These are phyloP conservation scores for Sicus ferrugineus DNA, from an alignment of 2,888 invertebrate genomes.

Conservation along the genomic window DNA sequence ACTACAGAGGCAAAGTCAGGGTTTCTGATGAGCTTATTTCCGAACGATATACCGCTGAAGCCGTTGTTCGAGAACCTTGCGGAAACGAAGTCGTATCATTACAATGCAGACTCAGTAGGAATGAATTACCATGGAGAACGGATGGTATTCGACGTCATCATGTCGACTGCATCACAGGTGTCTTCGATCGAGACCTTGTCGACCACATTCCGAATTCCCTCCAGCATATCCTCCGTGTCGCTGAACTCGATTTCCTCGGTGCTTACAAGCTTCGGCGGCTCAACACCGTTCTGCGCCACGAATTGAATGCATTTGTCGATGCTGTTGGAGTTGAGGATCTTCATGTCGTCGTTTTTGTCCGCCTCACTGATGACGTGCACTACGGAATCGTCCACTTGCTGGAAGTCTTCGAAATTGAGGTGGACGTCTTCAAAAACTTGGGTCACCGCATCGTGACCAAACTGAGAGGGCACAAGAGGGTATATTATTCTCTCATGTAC, in stretches of 20 bases:
- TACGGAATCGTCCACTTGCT: constrained; percentile 44
- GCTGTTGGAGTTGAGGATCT: constrained; percentile 38
- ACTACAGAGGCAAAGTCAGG: neutral
- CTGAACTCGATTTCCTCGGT: constrained; percentile 74
- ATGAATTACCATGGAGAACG: constrained; percentile 52
- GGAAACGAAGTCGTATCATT: constrained; percentile 5
- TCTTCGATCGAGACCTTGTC: constrained; percentile 67
- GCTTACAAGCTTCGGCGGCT: constrained; percentile 35
- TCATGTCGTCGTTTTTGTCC: constrained; percentile 40
- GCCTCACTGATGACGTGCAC: constrained; percentile 39
- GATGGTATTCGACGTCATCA: constrained; percentile 53
- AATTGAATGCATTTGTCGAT: constrained; percentile 35
- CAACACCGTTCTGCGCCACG: constrained; percentile 25
- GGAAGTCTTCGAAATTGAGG: constrained; percentile 57
- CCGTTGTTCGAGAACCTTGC: constrained; percentile 49
- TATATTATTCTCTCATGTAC: no score
- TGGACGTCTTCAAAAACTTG: constrained; percentile 60
- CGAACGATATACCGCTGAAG: constrained; percentile 48
- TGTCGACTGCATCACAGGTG: constrained; percentile 61
- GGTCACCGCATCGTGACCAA: constrained; percentile 39
- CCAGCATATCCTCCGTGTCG: constrained; percentile 86
- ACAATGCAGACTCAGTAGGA: neutral
- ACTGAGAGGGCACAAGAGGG: no score
- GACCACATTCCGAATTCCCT: constrained; percentile 81
- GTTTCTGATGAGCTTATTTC: constrained; percentile 39